These are phyloP conservation scores for Aleiodes leptofemur DNA, from an alignment of 2,888 invertebrate genomes.

Conservation along the genomic window DNA sequence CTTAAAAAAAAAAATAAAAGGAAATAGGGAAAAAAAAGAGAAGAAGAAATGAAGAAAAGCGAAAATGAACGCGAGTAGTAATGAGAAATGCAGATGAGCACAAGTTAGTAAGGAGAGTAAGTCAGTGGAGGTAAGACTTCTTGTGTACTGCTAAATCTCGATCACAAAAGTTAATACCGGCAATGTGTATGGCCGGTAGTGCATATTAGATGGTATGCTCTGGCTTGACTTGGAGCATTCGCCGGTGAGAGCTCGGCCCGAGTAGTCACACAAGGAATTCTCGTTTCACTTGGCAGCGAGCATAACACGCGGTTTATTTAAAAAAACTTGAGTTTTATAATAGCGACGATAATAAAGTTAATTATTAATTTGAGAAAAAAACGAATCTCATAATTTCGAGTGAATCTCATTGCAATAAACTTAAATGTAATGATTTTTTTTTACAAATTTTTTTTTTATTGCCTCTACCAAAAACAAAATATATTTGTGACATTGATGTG, in stretches of 20 bases:
- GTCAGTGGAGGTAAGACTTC: conserved; percentile 16
- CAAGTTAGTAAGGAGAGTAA: conserved; percentile 40
- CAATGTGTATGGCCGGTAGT: conserved; percentile 57
- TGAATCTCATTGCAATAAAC: not conserved
- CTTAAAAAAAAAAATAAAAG: not conserved
- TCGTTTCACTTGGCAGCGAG: conserved; percentile 3
- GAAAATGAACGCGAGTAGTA: not conserved
- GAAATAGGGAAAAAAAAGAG: not conserved
- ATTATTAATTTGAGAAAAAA: too few species aligned
- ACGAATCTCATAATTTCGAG: too few species aligned
- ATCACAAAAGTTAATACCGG: conserved; percentile 27
- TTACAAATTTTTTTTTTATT: not conserved
- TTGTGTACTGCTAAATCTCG: conserved; percentile 41
- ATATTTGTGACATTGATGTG: conserved; percentile 1
- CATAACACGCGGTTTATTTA: conserved; percentile 12
- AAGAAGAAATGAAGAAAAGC: not conserved
- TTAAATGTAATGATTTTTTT: not conserved
- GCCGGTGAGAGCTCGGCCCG: conserved; percentile 68
- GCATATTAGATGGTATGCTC: conserved; percentile 68
- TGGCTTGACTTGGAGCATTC: conserved; percentile 66
- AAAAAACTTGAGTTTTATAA: not conserved
- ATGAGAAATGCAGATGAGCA: conserved; percentile 37
- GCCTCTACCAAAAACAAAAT: not conserved
- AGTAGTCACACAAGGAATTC: conserved; percentile 53
- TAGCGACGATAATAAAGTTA: not conserved